Evolutionary conservation across 2,113 vertebrate species (phyloP), one percentile per base, ranked within the genome.

Genomic region (Cavia aperea): DNA sequence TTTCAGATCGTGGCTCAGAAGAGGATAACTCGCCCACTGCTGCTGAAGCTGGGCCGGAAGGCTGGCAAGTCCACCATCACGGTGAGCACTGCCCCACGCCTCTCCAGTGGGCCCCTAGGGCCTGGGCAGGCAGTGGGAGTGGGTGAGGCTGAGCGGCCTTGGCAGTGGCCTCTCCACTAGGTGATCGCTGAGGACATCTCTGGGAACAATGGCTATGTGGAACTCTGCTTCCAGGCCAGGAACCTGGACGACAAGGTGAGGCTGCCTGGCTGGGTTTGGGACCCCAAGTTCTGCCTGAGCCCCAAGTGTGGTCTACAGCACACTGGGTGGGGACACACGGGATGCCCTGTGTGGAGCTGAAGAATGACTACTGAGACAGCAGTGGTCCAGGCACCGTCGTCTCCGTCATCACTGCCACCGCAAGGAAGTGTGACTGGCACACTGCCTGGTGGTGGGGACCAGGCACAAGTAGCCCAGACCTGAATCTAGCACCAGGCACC

Each of bases 61-160:
- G 99, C 99, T 0, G 99, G 99, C 70, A 99, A 99, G 96, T 99
- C 99, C 94, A 98, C 98, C 79, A 99, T 99, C 96, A 99, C 99
- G 23, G 99, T 99, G 97, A 96, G 98, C 12, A 5, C 56, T 5
- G 4, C 18, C 26, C 4, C 2, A 31, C 18, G n/a, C 43, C 18
- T 2, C 65, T 51, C 26, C n/a, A 0, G 5, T 1, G 18, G 72
- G 58, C 6, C 70, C 70, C 21, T 9, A 43, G 43, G 2, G 18
- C 15, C 3, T 1, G 15, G 31, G 19, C 0, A 7, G 60, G 58
- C 0, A 46, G 23, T 54, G 58, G 39, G 15, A 49, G 31, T 2
- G 23, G 29, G 23, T 0, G 1, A 14, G 31, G 31, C 49, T 29
- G 18, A 29, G 58, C 58, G 9, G 51, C 18, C n/a, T 31, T 39